These are phyloP conservation scores for Malurus splendens DNA, from an alignment of 2,797 vertebrate genomes.

Conservation along the genomic window DNA sequence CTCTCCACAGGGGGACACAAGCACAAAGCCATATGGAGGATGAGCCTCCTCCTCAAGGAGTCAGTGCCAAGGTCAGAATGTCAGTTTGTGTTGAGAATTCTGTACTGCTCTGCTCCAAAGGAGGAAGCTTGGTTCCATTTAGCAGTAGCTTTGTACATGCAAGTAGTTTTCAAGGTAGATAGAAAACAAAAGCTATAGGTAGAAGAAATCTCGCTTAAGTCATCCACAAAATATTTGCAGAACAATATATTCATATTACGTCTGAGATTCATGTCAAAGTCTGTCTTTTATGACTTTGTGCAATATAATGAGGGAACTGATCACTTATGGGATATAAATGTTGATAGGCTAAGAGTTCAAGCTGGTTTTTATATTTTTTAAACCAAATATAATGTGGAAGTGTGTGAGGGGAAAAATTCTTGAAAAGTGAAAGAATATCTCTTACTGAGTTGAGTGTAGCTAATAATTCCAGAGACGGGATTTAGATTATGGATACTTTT, in stretches of 20 bases:
- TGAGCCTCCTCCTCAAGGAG: conserved; percentile 40
- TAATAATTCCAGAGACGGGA: background rate
- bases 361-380: background rate
- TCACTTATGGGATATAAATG: background rate
- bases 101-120: background rate
- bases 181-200: background rate
- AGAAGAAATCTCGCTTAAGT: background rate
- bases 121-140: background rate
- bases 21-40: conserved; percentile 46
- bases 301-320: background rate
- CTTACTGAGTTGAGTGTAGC: background rate
- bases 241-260: background rate
- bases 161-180: background rate
- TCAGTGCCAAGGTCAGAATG: conserved; percentile 37
- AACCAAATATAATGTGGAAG: background rate
- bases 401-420: background rate
- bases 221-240: background rate
- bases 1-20: conserved; percentile 7
- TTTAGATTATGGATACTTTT: background rate
- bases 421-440: background rate
- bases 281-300: background rate
- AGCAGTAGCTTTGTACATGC: background rate
- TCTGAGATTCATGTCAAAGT: background rate
- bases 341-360: background rate
- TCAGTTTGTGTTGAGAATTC: background rate